phyloP scores from a whole-genome alignment of 2,113 vertebrate genomes.

The Ploceus nigricollis region DNA sequence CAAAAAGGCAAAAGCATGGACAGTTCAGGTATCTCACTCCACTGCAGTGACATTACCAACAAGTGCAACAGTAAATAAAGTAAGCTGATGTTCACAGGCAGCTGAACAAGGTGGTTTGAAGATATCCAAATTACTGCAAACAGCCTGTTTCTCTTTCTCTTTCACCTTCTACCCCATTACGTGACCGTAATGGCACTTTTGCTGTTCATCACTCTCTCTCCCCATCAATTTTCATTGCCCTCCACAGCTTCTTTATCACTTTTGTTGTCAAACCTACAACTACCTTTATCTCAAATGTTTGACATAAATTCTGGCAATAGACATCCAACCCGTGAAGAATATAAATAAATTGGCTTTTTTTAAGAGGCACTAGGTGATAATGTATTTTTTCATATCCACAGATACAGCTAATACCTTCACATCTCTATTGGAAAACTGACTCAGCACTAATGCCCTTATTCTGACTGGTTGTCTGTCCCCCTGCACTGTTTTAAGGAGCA shows the following conservation, averaged over 20 bases:
- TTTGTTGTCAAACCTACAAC: constrained; percentile 76
- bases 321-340: constrained; percentile 62
- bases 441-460: constrained; percentile 29
- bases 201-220: constrained; percentile 66
- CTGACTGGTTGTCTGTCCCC: constrained; percentile 26
- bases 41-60: not conserved
- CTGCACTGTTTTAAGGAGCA: constrained; percentile 2
- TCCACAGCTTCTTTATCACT: constrained; percentile 74
- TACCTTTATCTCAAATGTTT: constrained; percentile 75
- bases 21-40: not conserved
- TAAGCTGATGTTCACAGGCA: not conserved
- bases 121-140: constrained; percentile 45
- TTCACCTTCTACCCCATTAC: constrained; percentile 52
- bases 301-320: constrained; percentile 71
- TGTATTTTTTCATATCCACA: constrained; percentile 69
- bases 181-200: constrained; percentile 62
- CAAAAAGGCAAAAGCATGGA: not conserved
- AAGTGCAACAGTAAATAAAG: constrained; percentile 36
- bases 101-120: constrained; percentile 36
- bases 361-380: constrained; percentile 70
- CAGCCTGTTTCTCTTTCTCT: constrained; percentile 27
- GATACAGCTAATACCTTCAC: constrained; percentile 59
- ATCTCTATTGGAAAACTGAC: constrained; percentile 58
- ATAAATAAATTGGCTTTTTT: constrained; percentile 71
- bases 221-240: constrained; percentile 77